These are phyloP conservation scores for Oryzias woworae DNA, from an alignment of 2,113 vertebrate species.

Conservation along the genomic window DNA sequence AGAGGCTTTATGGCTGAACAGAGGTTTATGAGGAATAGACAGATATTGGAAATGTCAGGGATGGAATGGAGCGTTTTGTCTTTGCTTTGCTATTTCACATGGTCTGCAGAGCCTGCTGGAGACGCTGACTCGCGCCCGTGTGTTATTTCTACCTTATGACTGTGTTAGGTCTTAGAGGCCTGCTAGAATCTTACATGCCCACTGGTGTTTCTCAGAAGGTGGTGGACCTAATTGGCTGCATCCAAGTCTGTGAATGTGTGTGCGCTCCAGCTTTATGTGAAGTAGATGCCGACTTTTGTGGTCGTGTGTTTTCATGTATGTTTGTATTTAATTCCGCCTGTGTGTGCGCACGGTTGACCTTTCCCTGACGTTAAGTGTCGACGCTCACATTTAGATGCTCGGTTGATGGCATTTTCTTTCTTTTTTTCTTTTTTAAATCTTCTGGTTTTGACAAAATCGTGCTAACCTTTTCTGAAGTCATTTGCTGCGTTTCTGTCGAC, in stretches of 20 bases:
- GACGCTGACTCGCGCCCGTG: conserved; percentile 22
- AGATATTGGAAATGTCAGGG: conserved; percentile 76
- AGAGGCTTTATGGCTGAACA: conserved; percentile 62
- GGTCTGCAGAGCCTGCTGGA: conserved; percentile 64
- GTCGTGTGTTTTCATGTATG: conserved; percentile 37
- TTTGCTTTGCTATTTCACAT: conserved; percentile 69
- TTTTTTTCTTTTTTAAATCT: conserved; percentile 37
- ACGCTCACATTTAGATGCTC: conserved; percentile 60
- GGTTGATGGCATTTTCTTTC: conserved; percentile 52
- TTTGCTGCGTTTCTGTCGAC: conserved; percentile 57
- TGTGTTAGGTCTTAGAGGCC: conserved; percentile 72
- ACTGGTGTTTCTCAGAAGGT: conserved; percentile 73
- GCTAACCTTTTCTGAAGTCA: conserved; percentile 74
- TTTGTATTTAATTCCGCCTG: conserved; percentile 25
- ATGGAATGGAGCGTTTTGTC: conserved; percentile 73
- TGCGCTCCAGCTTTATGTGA: conserved; percentile 3
- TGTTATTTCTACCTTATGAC: conserved; percentile 73
- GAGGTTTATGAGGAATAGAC: conserved; percentile 71
- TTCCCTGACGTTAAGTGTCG: conserved; percentile 52
- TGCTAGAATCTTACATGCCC: conserved; percentile 66
- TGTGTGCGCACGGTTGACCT: conserved; percentile 49
- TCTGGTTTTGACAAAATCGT: conserved; percentile 66
- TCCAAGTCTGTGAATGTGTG: conserved; percentile 40
- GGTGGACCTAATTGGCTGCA: conserved; percentile 68
- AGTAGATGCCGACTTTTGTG: conserved; percentile 11